Evolutionary conservation across 1,140 invertebrate species (phyloP), one percentile per base, ranked within the genome.

Genomic region (Drosophila lini): DNA sequence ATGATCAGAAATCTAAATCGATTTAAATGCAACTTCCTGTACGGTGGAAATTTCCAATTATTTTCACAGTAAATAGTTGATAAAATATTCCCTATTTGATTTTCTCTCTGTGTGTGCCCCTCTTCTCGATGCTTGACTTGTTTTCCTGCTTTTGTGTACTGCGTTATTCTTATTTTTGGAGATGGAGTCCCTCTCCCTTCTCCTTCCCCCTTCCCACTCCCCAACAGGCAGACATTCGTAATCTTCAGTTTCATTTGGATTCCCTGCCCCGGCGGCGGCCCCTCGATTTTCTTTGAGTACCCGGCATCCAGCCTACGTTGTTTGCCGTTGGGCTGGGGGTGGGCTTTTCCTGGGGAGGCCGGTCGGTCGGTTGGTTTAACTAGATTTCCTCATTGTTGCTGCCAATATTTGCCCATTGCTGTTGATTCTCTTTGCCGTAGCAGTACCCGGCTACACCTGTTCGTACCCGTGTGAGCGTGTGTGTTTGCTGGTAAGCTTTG

Each of bases 361-460:
- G 65, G 48, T 4, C 16, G 32, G 52, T 55, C 22, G 52, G 59
- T 64, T 73, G 65, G 58, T 78, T 78, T 85, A 81, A 85, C 81
- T 84, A 74, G 80, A 80, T 74, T 78, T 65, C 81, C 68, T 68
- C 60, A 75, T 75, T 74, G 63, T 85, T 85, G 81, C 80, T 75
- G 64, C 59, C 81, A 53, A 64, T 85, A 81, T 85, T 85, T 85
- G 78, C 70, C 80, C 84, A 78, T 68, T 81, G 69, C 77, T 75
- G 81, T 85, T 80, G 69, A 85, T 71, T 85, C 78, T 61, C 64
- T 40, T 69, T 68, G 65, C 65, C 60, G 28, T 41, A 32, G 28
- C 10, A 41, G 32, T 36, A 36, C 31, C 28, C 32, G 31, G 38
- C 28, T 61, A 77, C 52, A 53, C 52, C 52, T 55, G 52, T 38